phyloP scores from a whole-genome alignment of 1,140 invertebrate genomes.

The fruit fly (Drosophila melanogaster) region Release_6_plus_ISO1_MT NT_033777.3:30407501-30408000 shows the following conservation, averaged over 20 bases:
- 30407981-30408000: conserved; percentile 48
- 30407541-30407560: conserved; percentile 53
- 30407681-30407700: conserved; percentile 49
- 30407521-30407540: conserved; percentile 82
- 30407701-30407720: conserved; percentile 8
- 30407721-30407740: conserved; percentile 63
- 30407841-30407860: conserved; percentile 59
- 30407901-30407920: conserved; percentile 77
- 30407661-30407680: conserved; percentile 43
- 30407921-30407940: conserved; percentile 69
- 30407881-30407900: conserved; percentile 17
- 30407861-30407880: conserved; percentile 43
- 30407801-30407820: conserved; percentile 7
- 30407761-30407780: conserved; percentile 79
- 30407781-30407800: conserved; percentile 50
- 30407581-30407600: conserved; percentile 71
- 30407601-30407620: conserved; percentile 71
- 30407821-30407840: conserved; percentile 55
- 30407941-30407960: conserved; percentile 69
- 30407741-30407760: conserved; percentile 35
- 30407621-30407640: conserved; percentile 44
- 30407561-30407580: conserved; percentile 61
- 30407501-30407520: conserved; percentile 84
- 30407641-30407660: conserved; percentile 15
- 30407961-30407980: conserved; percentile 11